A percentile compares a stretch with the other conserved stretches of the same genome.
These are phyloP conservation scores for Coendou prehensilis DNA, from an alignment of 2,797 vertebrate species.

Conservation along the genomic window DNA sequence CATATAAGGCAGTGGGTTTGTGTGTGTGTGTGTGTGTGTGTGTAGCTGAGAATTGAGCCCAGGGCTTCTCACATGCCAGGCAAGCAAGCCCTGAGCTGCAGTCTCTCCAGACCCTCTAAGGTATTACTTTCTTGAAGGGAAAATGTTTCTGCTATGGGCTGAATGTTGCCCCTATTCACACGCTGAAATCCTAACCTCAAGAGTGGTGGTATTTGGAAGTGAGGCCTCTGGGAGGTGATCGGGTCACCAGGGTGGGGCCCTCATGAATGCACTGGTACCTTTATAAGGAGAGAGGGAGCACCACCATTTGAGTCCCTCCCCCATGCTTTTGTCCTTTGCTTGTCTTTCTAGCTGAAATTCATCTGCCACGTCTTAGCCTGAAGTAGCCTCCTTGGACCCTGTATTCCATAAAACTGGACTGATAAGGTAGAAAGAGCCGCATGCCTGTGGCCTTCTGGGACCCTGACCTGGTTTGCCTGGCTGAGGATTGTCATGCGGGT, in stretches of 20 bases:
- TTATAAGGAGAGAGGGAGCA: background rate
- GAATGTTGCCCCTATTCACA: background rate
- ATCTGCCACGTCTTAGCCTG: background rate
- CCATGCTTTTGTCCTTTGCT: background rate
- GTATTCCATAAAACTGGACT: background rate
- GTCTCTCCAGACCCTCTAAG: no score
- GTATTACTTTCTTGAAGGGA: background rate
- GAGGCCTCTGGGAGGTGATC: background rate
- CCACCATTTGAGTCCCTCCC: accelerated
- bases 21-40: no score
- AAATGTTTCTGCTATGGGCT: background rate
- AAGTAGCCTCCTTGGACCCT: background rate
- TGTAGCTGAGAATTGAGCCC: no score
- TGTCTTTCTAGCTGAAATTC: background rate
- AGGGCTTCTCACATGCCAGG: no score
- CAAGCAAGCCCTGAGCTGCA: no score
- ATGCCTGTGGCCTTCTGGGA: background rate
- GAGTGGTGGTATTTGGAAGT: background rate
- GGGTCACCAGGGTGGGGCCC: background rate
- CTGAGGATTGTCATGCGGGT: background rate
- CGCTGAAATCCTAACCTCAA: background rate
- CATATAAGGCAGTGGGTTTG: background rate
- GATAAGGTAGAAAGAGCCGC: background rate
- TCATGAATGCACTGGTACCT: no score
- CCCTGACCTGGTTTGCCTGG: no score